Conservation (phyloP, 2,888 invertebrate species). For the Deilephila porcellus region DNA sequence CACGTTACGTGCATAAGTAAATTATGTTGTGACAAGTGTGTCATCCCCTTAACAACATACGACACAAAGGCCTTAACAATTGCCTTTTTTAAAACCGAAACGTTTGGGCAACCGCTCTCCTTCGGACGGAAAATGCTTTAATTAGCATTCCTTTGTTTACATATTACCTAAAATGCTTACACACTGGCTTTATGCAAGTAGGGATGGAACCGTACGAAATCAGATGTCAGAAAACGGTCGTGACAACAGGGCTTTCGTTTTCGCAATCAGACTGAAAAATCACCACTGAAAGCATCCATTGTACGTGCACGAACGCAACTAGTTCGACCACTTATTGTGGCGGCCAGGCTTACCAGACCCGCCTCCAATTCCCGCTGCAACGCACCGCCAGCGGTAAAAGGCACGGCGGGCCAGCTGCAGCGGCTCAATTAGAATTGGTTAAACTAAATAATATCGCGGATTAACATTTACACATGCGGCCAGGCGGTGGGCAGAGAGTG, state of each 20-base stretch:
- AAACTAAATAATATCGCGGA: conserved; percentile 65
- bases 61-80: background rate
- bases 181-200: conserved; percentile 49
- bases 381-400: conserved; percentile 39
- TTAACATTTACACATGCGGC: conserved; percentile 75
- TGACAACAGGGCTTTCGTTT: conserved; percentile 53
- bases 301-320: conserved; percentile 46
- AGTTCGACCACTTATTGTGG: conserved; percentile 44
- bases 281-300: conserved; percentile 52
- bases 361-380: conserved; percentile 39
- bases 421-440: conserved; percentile 57
- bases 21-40: conserved; percentile 23
- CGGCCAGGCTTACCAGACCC: conserved; percentile 52
- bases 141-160: conserved; percentile 27
- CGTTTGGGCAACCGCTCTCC: conserved; percentile 5
- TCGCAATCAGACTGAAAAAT: conserved; percentile 63
- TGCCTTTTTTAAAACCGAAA: conserved; percentile 2
- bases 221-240: conserved; percentile 46
- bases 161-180: conserved; percentile 38
- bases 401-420: conserved; percentile 41
- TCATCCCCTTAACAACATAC: background rate
- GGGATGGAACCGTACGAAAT: conserved; percentile 45
- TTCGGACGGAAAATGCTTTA: background rate
- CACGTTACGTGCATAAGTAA: background rate
- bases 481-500: conserved; percentile 71